Conservation (phyloP, 2,797 vertebrate species). For the Vultur gryphus region DNA sequence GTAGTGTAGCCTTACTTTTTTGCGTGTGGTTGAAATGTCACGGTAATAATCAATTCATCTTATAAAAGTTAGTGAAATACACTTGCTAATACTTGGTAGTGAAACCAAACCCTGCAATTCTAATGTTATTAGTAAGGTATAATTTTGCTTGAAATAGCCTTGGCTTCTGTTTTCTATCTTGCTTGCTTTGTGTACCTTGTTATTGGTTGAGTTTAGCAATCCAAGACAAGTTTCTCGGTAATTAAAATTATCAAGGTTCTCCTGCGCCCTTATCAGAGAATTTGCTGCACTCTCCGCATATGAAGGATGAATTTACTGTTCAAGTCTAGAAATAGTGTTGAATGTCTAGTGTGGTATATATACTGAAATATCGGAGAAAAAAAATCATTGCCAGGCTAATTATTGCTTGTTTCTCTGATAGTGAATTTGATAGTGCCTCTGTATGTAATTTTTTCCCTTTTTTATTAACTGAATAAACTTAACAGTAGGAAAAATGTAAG, state of each 20-base stretch:
- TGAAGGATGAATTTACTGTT: not conserved
- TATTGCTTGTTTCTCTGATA: not conserved
- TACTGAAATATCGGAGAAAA: not conserved
- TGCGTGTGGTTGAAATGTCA: not conserved
- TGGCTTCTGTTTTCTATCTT: not conserved
- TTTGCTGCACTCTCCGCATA: not conserved
- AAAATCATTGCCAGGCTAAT: not conserved
- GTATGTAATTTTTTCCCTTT: not conserved
- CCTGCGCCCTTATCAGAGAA: not conserved
- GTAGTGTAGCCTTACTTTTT: not conserved
- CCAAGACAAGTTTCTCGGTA: not conserved
- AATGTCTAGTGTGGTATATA: not conserved
- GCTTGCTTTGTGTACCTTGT: not conserved
- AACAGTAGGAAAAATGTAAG: not conserved
- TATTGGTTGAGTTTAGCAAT: not conserved
- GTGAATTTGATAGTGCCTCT: not conserved
- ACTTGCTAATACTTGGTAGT: not conserved
- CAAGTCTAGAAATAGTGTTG: not conserved
- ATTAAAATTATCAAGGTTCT: not conserved
- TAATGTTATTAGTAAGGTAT: not conserved
- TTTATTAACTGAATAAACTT: not conserved
- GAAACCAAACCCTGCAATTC: not conserved
- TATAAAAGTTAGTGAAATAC: not conserved
- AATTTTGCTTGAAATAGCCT: not conserved
- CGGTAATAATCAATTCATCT: constrained; percentile 16